Evolutionary conservation across 64 coral and sea anemone species (phyloP).

Genomic region (Montipora sp.): DNA sequence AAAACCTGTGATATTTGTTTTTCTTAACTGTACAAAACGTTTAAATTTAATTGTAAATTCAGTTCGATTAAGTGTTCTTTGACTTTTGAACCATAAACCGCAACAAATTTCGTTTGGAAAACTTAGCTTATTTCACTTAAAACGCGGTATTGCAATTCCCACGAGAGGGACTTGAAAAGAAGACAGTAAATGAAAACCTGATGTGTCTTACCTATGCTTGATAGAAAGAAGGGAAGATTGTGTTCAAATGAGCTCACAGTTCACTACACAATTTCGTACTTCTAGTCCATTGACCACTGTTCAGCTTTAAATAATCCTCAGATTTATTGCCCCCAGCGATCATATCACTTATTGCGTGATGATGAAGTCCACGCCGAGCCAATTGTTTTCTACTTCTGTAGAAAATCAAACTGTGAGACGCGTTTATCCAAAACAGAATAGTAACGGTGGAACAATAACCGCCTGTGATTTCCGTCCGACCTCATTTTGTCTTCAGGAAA

Average conservation of each 20-base stretch:
- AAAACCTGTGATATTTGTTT: too few species aligned
- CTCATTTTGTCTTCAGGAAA: background rate
- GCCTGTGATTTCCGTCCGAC: background rate
- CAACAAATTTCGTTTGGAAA: background rate
- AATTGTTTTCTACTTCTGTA: background rate
- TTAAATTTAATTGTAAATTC: background rate
- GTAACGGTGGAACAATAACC: background rate
- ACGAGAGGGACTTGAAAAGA: background rate
- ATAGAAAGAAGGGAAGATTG: too few species aligned
- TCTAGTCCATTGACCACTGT: background rate
- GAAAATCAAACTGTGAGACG: background rate
- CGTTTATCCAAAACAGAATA: background rate
- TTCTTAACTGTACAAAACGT: background rate
- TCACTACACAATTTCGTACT: background rate
- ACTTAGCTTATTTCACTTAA: background rate
- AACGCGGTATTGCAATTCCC: background rate
- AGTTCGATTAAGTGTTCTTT: background rate
- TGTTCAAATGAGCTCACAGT: background rate
- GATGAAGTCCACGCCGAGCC: background rate
- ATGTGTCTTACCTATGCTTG: too few species aligned
- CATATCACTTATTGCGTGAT: slow-evolving; percentile 5
- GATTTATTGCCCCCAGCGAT: slow-evolving; percentile 29
- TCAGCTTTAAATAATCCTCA: slow-evolving; percentile 27
- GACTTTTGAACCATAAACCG: background rate
- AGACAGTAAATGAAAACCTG: too few species aligned